A percentile compares a stretch with the other conserved stretches of the same genome.
These are phyloP conservation scores for Rhinopomastus cyanomelas DNA, from an alignment of 2,113 vertebrate species.

Conservation along the genomic window DNA sequence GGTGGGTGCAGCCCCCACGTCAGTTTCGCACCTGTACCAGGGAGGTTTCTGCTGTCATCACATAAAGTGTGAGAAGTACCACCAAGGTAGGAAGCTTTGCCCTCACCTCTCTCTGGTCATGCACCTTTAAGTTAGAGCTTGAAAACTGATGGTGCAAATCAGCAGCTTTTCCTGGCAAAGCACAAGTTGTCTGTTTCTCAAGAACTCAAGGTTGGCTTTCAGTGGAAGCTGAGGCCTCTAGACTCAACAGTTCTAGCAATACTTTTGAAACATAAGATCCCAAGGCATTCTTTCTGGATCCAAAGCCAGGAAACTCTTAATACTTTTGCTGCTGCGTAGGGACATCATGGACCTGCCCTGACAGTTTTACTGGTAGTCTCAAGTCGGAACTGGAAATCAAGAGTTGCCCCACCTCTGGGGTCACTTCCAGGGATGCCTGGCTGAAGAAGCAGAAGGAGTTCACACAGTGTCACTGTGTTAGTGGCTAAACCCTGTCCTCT, in stretches of 20 bases:
- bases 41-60: background rate
- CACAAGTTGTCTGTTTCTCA: background rate
- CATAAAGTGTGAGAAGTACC: accelerated
- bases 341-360: background rate
- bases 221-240: background rate
- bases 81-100: background rate
- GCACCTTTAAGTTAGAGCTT: background rate
- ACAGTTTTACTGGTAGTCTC: background rate
- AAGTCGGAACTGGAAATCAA: background rate
- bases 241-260: background rate
- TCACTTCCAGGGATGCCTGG: background rate
- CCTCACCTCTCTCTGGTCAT: background rate
- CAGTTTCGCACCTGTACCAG: background rate
- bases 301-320: background rate
- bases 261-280: background rate
- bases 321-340: background rate
- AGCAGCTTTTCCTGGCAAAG: background rate
- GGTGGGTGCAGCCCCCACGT: no score
- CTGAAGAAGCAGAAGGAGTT: background rate
- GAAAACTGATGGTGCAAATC: background rate
- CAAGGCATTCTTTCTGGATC: background rate
- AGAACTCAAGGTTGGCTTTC: background rate
- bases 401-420: background rate
- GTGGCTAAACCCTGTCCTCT: background rate
- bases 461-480: background rate